phyloP scores from a whole-genome alignment of 2,113 vertebrate species.

The Saguinus imperator region DNA sequence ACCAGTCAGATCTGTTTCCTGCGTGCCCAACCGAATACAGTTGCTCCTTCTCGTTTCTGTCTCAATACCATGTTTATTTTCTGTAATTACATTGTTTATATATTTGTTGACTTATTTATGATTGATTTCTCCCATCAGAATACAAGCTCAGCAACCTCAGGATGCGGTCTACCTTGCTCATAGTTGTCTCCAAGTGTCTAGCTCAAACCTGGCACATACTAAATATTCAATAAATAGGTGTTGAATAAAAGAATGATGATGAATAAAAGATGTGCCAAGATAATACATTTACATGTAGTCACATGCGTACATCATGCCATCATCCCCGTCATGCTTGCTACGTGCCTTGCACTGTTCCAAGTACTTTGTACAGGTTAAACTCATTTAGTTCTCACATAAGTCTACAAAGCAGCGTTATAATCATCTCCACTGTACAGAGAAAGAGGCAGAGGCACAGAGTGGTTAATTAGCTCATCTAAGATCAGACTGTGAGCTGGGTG shows the following conservation, averaged over 20 bases:
- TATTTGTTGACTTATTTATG: background rate
- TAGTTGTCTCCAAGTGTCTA: background rate
- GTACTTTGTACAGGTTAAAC: background rate
- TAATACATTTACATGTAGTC: background rate
- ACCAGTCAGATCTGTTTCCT: background rate
- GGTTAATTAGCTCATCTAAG: background rate
- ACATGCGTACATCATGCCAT: background rate
- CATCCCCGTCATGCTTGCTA: too few relatives aligned
- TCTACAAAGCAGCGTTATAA: background rate
- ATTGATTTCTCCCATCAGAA: background rate
- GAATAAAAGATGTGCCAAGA: background rate
- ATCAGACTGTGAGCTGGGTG: background rate
- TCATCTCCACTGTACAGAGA: background rate
- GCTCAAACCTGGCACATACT: background rate
- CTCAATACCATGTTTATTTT: background rate
- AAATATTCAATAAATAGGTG: background rate
- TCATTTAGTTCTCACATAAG: background rate
- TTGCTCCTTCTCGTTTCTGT: background rate
- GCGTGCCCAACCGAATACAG: background rate
- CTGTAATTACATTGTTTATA: background rate
- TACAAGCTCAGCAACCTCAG: background rate
- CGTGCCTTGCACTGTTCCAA: background rate
- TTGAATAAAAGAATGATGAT: background rate
- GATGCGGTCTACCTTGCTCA: background rate
- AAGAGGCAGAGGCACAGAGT: background rate